Conservation (phyloP, 2,113 vertebrate genomes). For the Conger conger region DNA sequence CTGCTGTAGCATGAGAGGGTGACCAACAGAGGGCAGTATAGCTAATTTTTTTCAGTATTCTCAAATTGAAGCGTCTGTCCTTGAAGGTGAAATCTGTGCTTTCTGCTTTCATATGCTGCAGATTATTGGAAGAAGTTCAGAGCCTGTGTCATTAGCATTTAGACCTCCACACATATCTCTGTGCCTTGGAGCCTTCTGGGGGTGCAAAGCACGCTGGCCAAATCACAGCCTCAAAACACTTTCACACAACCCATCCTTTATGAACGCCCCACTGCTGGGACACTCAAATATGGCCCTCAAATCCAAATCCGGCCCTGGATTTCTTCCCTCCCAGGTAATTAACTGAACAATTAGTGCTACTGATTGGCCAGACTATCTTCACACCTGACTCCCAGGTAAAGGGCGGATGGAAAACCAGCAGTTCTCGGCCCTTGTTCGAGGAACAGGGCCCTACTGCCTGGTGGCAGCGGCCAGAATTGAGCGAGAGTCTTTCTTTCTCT, state of each 20-base stretch:
- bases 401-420: too few relatives aligned
- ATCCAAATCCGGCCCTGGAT: too few relatives aligned
- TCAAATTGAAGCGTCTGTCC: background rate
- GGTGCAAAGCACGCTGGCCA: background rate
- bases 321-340: too few relatives aligned
- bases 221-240: background rate
- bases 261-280: background rate
- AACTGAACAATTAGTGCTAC: too few relatives aligned
- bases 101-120: background rate
- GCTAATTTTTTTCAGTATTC: background rate
- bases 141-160: background rate
- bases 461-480: background rate
- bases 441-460: background rate
- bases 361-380: too few relatives aligned
- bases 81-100: background rate
- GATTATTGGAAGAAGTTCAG: background rate
- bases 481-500: background rate
- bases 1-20: background rate
- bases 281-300: too few relatives aligned
- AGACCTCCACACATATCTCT: background rate
- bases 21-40: conserved; percentile 27
- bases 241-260: background rate
- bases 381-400: too few relatives aligned
- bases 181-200: background rate
- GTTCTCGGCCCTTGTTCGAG: too few relatives aligned